These are phyloP conservation scores for Prionailurus viverrinus DNA, from an alignment of 2,113 vertebrate species.

Conservation along the genomic window DNA sequence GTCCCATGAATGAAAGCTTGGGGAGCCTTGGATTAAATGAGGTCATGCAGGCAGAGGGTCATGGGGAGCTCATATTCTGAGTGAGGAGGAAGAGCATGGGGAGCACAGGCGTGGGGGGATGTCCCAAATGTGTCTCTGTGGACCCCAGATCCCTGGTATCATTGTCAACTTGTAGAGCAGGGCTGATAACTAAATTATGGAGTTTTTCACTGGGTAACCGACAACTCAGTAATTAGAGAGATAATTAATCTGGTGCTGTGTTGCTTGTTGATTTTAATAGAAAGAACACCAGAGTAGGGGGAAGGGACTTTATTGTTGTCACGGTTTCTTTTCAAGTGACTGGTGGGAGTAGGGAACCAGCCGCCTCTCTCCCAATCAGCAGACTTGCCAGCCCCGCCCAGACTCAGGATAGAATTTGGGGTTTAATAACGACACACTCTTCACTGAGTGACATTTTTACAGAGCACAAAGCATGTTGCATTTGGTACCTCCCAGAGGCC, in stretches of 20 bases:
- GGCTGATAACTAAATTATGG: conserved; percentile 48
- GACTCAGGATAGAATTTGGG: not conserved
- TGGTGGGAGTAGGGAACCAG: not conserved
- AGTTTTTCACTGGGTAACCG: conserved; percentile 42
- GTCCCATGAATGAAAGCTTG: not conserved
- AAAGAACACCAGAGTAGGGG: not conserved
- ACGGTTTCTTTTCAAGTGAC: not conserved
- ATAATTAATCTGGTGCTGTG: conserved; percentile 28
- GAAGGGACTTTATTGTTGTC: not conserved
- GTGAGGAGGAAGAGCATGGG: too few species aligned
- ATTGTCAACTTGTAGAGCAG: not conserved
- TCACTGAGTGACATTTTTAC: not conserved
- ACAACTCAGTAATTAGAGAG: conserved; percentile 71
- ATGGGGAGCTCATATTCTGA: not conserved
- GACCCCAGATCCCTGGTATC: not conserved
- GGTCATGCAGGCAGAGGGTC: not conserved
- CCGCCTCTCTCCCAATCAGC: not conserved
- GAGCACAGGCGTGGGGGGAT: not conserved
- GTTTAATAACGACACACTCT: not conserved
- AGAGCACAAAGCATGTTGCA: not conserved
- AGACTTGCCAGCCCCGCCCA: not conserved
- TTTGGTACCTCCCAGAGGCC: not conserved
- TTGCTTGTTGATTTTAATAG: conserved; percentile 65
- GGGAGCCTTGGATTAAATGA: not conserved
- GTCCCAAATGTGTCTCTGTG: not conserved